Conservation (phyloP, 1,140 invertebrate species). For the Trichogramma pretiosum region DNA sequence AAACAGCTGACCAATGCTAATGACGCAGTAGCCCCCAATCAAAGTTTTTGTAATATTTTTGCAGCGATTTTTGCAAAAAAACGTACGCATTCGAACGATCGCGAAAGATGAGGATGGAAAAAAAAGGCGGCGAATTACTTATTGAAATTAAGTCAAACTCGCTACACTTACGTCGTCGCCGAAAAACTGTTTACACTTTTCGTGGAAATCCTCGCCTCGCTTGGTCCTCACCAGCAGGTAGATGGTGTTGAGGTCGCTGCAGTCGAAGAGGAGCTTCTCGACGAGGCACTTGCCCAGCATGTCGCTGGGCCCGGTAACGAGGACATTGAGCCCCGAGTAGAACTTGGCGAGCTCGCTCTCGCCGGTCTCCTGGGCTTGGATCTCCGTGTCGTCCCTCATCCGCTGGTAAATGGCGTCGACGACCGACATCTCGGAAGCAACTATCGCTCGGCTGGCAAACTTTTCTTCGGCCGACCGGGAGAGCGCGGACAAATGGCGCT, state of each 20-base stretch:
- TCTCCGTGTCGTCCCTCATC: slow-evolving; percentile 1
- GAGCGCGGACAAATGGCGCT: no score
- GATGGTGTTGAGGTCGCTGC: background rate
- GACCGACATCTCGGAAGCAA: background rate
- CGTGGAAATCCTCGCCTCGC: slow-evolving; percentile 4
- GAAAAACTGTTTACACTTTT: slow-evolving; percentile 3
- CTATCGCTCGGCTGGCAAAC: no score
- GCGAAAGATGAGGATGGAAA: no score
- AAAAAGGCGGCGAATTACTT: no score
- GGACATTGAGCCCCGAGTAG: background rate
- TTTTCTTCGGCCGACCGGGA: no score
- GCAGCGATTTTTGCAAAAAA: no score
- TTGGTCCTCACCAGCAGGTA: slow-evolving; percentile 6
- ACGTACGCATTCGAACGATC: no score
- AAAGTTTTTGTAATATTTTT: no score
- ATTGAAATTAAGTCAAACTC: background rate
- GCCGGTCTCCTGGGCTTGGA: background rate
- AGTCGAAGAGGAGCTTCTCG: slow-evolving; percentile 9
- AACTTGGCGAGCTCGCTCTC: slow-evolving; percentile 11
- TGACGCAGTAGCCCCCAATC: no score
- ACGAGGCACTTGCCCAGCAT: slow-evolving; percentile 8
- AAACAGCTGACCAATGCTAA: no score
- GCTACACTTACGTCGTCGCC: slow-evolving; percentile 4
- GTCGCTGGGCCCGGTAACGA: slow-evolving; percentile 8
- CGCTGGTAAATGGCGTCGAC: slow-evolving; percentile 4